A percentile compares a stretch with the other conserved stretches of the same genome.
Conservation (phyloP, 1,140 invertebrate genomes). For the Drosophila bocqueti region DNA sequence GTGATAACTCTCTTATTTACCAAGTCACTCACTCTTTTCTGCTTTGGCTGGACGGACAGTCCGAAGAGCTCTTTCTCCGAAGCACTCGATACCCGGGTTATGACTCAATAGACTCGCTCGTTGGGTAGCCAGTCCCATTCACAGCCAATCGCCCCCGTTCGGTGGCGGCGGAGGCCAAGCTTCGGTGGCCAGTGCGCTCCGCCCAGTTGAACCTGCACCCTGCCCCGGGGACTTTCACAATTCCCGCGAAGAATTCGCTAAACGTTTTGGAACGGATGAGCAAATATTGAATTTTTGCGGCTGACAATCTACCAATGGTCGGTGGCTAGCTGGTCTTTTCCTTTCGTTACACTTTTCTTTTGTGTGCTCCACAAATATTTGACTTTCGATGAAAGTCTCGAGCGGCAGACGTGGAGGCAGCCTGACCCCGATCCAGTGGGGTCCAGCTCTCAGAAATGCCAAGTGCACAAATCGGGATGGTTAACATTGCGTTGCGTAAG, state of each 20-base stretch:
- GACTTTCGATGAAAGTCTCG: constrained; percentile 79
- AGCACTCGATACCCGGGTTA: constrained; percentile 32
- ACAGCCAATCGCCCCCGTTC: constrained; percentile 55
- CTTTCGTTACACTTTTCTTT: constrained; percentile 79
- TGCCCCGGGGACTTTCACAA: constrained; percentile 71
- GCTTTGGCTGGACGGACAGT: constrained; percentile 10
- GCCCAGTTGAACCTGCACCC: constrained; percentile 70
- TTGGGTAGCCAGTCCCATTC: constrained; percentile 41
- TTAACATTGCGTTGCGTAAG: constrained; percentile 67
- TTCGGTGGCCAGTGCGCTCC: constrained; percentile 46
- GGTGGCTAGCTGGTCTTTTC: constrained; percentile 48
- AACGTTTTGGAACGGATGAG: constrained; percentile 60
- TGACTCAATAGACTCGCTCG: constrained; percentile 54
- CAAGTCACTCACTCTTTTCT: constrained; percentile 14
- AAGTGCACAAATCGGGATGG: constrained; percentile 60
- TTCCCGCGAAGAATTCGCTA: constrained; percentile 42
- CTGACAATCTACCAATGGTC: constrained; percentile 20
- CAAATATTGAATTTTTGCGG: constrained; percentile 72
- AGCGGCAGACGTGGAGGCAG: constrained; percentile 52
- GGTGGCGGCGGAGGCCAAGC: constrained; percentile 56
- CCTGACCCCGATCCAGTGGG: constrained; percentile 62
- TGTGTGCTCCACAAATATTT: constrained; percentile 75
- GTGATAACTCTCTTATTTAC: constrained; percentile 4
- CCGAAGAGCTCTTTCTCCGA: constrained; percentile 23
- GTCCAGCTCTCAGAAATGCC: constrained; percentile 57